Conservation (phyloP, 2,113 vertebrate species). For the Callorhinus ursinus region DNA sequence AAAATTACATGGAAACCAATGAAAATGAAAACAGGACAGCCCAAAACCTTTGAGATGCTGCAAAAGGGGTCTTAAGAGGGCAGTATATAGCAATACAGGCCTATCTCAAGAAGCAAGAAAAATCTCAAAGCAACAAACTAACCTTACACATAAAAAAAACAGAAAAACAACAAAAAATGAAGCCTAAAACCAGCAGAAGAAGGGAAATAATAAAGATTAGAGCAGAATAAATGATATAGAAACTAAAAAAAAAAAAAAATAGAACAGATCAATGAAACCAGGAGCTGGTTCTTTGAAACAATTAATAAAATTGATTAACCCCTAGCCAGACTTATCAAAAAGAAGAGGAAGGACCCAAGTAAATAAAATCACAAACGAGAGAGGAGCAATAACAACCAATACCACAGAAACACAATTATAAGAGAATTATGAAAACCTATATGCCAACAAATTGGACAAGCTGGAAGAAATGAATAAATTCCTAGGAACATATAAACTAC, state of each 20-base stretch:
- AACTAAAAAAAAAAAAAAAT: background rate
- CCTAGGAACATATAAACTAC: no score
- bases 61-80: background rate
- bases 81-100: background rate
- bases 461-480: no score
- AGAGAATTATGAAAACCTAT: no score
- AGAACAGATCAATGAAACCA: background rate
- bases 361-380: background rate
- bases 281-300: background rate
- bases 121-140: background rate
- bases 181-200: background rate
- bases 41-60: background rate
- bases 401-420: background rate
- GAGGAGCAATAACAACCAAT: background rate
- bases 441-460: no score
- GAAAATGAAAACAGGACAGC: background rate
- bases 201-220: background rate
- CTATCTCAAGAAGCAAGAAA: background rate
- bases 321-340: background rate
- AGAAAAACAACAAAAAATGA: background rate
- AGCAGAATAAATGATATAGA: background rate
- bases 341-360: background rate
- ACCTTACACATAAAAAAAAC: background rate
- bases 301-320: background rate
- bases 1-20: no score